Percentiles rank a stretch among this genome's conserved stretches.
These are phyloP conservation scores for Spizella passerina DNA, from an alignment of 2,797 vertebrate genomes.

Conservation along the genomic window DNA sequence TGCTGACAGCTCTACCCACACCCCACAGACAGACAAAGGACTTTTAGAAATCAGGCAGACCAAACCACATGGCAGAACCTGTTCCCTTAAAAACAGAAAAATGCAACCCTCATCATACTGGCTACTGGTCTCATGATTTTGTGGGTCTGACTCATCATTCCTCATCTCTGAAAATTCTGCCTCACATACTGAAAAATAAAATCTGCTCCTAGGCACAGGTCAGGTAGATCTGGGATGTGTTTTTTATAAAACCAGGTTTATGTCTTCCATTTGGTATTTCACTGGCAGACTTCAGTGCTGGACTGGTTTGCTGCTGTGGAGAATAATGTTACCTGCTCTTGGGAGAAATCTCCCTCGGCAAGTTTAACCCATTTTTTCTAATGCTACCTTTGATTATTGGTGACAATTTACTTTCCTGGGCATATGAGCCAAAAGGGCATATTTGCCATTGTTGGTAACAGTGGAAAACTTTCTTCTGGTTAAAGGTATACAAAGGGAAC, in stretches of 20 bases:
- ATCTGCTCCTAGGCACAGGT: not conserved
- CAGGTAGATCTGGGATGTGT: not conserved
- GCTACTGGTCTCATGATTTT: not conserved
- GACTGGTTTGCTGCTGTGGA: not conserved
- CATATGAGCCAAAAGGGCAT: not conserved
- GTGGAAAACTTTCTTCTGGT: not conserved
- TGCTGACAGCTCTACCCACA: not conserved
- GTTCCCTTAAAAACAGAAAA: not conserved
- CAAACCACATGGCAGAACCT: not conserved
- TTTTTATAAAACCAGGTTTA: not conserved
- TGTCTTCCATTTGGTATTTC: not conserved
- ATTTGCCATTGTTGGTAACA: not conserved
- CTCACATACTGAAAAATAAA: constrained; percentile 11
- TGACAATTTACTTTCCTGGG: not conserved
- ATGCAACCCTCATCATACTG: not conserved
- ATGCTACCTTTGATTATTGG: not conserved
- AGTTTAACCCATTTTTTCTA: not conserved
- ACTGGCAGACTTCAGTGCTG: not conserved
- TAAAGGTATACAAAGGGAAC: not conserved
- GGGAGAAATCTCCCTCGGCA: not conserved
- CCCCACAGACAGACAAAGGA: not conserved
- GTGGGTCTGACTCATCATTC: constrained; percentile 2
- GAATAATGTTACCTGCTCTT: not conserved
- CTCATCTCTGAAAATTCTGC: not conserved
- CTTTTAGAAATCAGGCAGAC: not conserved